Evolutionary conservation across 2,113 vertebrate genomes (phyloP), one percentile per base, ranked within the genome.

Genomic region (Chauna torquata): DNA sequence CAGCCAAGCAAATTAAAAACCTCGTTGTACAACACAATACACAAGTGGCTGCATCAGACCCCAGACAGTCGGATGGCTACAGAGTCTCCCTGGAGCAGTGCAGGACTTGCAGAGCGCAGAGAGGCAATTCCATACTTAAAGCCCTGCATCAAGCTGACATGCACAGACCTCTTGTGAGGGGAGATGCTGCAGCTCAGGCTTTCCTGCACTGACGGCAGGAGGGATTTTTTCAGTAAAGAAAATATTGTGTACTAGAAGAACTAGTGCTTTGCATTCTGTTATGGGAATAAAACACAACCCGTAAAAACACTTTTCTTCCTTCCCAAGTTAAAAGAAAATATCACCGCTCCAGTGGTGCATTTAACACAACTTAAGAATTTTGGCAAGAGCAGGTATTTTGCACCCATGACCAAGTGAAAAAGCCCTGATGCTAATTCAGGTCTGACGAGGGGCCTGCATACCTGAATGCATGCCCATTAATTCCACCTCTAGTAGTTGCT

Each of bases 61-160:
- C 6, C 0, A 24, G n/a, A 66, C 44, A 54, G 70, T 12, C 1
- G 1, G 76, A 52, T 36, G 47, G 17, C 47, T 47, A 16, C 2
- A 0, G 24, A 4, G 25, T 83, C 76, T 61, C 80, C 2, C 0
- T 22, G 83, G 82, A 87, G 59, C 59, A 3, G 12, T 11, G 15
- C 1, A 3, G 49, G 76, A 71, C 3, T 0, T 11, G 12, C 0
- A 3, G n/a, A 61, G 54, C 82, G 71, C 0, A 0, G 27, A 27
- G 9, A 81, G n/a, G 24, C 10, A 57, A 24, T 50, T 75, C 9
- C 32, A 17, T 52, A 22, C 50, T 82, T 77, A 77, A 77, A 49
- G 87, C 22, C 0, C 2, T 2, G 15, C 85, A 69, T 11, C 15
- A 22, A 52, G 36, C 23, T 82, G 70, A 49, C 28, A 49, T 4